These are phyloP conservation scores for Hyalella azteca DNA, from an alignment of 2,888 invertebrate genomes.

Conservation along the genomic window DNA sequence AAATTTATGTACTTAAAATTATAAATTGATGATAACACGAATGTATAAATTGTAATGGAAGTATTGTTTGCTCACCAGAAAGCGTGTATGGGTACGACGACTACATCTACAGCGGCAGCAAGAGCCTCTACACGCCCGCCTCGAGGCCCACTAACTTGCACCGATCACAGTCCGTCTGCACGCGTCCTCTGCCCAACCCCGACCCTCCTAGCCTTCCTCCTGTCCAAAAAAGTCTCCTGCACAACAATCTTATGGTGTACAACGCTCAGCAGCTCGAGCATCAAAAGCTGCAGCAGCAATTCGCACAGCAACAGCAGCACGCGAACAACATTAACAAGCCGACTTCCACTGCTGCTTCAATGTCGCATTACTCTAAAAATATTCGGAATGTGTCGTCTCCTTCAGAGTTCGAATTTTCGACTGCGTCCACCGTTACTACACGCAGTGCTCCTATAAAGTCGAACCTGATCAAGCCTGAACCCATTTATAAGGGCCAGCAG, in stretches of 20 bases:
- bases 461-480: slow-evolving; percentile 18
- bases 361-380: neutral
- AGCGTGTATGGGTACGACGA: slow-evolving; percentile 42
- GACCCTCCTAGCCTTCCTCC: neutral
- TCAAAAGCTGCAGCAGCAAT: neutral
- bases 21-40: too few species aligned
- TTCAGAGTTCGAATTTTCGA: slow-evolving; percentile 1
- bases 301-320: neutral
- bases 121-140: slow-evolving; percentile 61
- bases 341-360: neutral
- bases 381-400: slow-evolving; percentile 19
- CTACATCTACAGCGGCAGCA: slow-evolving; percentile 62
- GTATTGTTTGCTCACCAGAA: neutral
- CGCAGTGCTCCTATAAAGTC: neutral
- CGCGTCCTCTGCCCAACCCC: slow-evolving; percentile 50
- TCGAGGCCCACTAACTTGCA: slow-evolving; percentile 47
- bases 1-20: too few species aligned
- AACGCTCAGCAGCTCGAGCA: slow-evolving; percentile 23
- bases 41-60: neutral
- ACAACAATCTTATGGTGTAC: slow-evolving; percentile 19
- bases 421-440: neutral
- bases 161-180: slow-evolving; percentile 58
- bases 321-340: slow-evolving; percentile 4
- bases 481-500: neutral
- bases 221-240: neutral